Base-by-base conservation (phyloP, 1,140 invertebrate species). In the Drosophila ercepeae region DNA sequence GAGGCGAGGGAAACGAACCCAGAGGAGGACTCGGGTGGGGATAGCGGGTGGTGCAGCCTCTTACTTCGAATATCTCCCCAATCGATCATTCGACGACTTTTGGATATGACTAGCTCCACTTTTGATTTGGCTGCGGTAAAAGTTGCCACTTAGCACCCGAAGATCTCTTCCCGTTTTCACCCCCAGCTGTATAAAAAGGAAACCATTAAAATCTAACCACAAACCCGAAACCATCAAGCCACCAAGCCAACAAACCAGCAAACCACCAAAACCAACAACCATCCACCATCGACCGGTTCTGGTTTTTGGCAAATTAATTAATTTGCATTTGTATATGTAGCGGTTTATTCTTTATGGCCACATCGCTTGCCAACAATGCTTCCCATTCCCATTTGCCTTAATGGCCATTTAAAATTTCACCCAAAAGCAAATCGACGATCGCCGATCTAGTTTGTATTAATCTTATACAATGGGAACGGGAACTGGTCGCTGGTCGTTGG, bases 321-420 rank as follows among this genome's bases (percentile, higher is more conserved):
- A 86, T 86, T 86, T 88, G 82, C 81, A 86, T 86, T 81, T 82
- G 53, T 75, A 77, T 86, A 67, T 83, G 63, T 78, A 63, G 69
- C 78, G 78, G 68, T 77, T 61, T 48, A 39, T 76, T 70, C 71
- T 78, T 69, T 69, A 57, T 78, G 52, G 51, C 39, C 65, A 48
- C 7, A 60, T 58, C 64, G 59, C 52, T 64, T 71, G 74, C 78
- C 58, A 77, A 86, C 77, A 73, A 83, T 59, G 82, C 74, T 63
- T 59, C 69, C 61, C 63, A 81, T 63, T 59, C 69, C 61, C 63
- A 81, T 81, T 89, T 72, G 69, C 53, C 60, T 74, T 77, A 86
- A 88, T 88, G 61, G 52, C 53, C 74, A 88, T 78, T 88, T 83
- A 78, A 88, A 86, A 89, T 88, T 82, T 89, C 82, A 82, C 82